A percentile compares a stretch with the other conserved stretches of the same genome.
Conservation (phyloP, 2,888 invertebrate species). For the Seira ritae region DNA sequence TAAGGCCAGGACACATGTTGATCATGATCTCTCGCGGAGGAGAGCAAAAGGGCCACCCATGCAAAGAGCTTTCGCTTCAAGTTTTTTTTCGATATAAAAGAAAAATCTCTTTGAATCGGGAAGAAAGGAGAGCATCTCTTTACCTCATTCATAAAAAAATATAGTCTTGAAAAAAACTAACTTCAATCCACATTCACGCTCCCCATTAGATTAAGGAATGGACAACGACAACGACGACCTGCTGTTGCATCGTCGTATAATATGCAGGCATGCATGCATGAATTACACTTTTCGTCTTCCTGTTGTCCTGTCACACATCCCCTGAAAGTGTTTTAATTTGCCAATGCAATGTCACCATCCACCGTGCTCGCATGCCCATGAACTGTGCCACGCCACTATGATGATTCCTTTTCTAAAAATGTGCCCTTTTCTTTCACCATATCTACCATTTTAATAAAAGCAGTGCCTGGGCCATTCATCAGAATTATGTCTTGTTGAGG, state of each 20-base stretch:
- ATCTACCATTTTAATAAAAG: constrained; percentile 55
- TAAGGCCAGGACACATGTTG: constrained; percentile 34
- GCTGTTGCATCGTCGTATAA: constrained; percentile 47
- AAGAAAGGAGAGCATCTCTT: neutral
- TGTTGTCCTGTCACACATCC: constrained; percentile 46
- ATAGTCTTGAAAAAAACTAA: neutral
- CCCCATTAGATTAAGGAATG: constrained; percentile 13
- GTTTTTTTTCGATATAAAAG: constrained; percentile 4
- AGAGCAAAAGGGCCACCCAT: constrained; percentile 55
- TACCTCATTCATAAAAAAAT: neutral
- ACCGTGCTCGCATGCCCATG: constrained; percentile 26
- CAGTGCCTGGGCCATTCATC: constrained; percentile 60
- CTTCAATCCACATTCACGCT: neutral
- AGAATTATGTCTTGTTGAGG: constrained; percentile 63
- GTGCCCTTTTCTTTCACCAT: constrained; percentile 31
- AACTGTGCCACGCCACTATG: constrained; percentile 32
- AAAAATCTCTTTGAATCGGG: neutral
- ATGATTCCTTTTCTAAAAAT: constrained; percentile 30
- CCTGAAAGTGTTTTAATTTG: constrained; percentile 29
- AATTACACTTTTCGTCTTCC: neutral
- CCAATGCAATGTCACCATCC: constrained; percentile 46
- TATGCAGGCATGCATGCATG: too few species aligned
- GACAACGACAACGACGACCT: too few species aligned
- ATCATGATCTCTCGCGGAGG: constrained; percentile 18
- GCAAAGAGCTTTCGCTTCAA: constrained; percentile 36